Evolutionary conservation across 2,113 vertebrate species (phyloP).

Genomic region (Sclerurus mexicanus): DNA sequence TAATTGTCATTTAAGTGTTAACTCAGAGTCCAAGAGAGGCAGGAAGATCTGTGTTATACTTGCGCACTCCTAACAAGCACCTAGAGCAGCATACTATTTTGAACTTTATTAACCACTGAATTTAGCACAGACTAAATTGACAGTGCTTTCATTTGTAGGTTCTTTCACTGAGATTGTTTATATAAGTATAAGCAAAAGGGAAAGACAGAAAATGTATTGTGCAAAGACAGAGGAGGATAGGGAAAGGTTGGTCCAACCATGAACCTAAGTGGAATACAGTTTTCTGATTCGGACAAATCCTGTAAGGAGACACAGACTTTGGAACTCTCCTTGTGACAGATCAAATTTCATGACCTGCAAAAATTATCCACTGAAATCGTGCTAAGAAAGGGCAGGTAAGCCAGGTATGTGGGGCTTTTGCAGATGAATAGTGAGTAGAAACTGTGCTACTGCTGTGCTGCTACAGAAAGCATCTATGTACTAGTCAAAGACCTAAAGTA

Average conservation of each 20-base stretch:
- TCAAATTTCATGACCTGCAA: background rate
- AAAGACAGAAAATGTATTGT: background rate
- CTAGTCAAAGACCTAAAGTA: background rate
- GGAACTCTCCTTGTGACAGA: background rate
- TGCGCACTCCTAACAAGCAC: slow-evolving; percentile 16
- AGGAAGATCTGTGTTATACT: background rate
- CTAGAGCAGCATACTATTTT: background rate
- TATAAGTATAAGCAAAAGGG: background rate
- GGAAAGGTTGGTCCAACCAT: background rate
- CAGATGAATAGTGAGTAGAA: background rate
- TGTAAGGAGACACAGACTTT: background rate
- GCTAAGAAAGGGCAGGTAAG: background rate
- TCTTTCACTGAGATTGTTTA: background rate
- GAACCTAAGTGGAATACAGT: background rate
- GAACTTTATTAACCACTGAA: slow-evolving; percentile 44
- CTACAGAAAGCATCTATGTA: background rate
- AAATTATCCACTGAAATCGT: background rate
- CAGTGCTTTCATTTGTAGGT: background rate
- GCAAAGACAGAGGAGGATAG: background rate
- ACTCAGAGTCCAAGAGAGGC: background rate
- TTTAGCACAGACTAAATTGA: slow-evolving; percentile 19
- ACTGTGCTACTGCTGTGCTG: background rate
- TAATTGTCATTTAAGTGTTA: slow-evolving; percentile 8
- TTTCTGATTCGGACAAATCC: background rate
- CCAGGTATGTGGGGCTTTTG: background rate